phyloP scores from a whole-genome alignment of 2,113 vertebrate genomes.

The Phainopepla nitens region DNA sequence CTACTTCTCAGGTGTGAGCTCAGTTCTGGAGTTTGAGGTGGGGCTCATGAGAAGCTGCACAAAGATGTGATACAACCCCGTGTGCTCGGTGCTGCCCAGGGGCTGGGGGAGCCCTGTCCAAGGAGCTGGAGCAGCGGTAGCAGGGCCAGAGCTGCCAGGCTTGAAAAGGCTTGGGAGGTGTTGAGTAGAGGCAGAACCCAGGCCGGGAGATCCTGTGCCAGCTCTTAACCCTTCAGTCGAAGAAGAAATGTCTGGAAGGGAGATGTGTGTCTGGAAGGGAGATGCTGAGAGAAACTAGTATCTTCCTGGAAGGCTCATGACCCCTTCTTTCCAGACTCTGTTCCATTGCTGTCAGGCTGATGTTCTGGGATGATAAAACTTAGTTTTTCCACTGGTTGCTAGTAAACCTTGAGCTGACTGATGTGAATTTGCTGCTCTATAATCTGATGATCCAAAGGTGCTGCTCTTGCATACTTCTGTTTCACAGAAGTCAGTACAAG shows the following conservation, averaged over 20 bases:
- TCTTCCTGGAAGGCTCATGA: not conserved
- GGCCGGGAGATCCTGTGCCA: not conserved
- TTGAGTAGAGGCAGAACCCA: not conserved
- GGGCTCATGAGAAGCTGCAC: not conserved
- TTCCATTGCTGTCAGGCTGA: not conserved
- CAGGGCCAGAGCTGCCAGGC: not conserved
- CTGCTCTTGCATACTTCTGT: not conserved
- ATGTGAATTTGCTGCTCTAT: not conserved
- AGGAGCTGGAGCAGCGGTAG: not conserved
- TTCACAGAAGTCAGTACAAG: not conserved
- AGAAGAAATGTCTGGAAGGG: not conserved
- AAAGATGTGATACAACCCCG: rapidly evolving
- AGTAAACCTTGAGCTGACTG: not conserved
- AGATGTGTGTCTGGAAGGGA: not conserved
- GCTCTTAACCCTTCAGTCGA: not conserved
- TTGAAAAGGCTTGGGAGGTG: not conserved
- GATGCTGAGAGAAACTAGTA: not conserved
- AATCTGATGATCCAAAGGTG: not conserved
- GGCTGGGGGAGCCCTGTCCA: not conserved
- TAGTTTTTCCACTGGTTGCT: not conserved
- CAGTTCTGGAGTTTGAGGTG: not conserved
- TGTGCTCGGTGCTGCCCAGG: not conserved
- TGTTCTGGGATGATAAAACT: not conserved
- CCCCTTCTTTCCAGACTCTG: not conserved
- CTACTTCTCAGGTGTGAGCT: rapidly evolving